Percentiles rank a stretch among this genome's conserved stretches.
These are phyloP conservation scores for Thecocarcelia acutangulata DNA, from an alignment of 2,888 invertebrate genomes.

Conservation along the genomic window DNA sequence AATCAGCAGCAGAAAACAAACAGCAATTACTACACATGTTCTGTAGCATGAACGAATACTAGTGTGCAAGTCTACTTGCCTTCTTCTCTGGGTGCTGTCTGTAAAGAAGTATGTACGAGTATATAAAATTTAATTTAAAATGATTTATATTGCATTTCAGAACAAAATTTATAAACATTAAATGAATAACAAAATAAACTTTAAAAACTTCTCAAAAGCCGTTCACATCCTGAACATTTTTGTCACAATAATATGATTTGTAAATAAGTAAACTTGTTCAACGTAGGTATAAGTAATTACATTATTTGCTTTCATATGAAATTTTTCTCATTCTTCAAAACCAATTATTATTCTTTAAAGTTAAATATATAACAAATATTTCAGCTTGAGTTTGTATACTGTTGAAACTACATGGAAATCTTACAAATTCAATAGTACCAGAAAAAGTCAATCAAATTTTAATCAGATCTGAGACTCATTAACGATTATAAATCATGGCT, in stretches of 20 bases:
- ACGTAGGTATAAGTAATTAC: no score
- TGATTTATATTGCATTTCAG: conserved; percentile 62
- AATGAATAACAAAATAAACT: conserved; percentile 31
- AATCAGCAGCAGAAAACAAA: conserved; percentile 4
- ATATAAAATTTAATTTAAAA: conserved; percentile 65
- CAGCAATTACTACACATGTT: neutral
- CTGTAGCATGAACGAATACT: neutral
- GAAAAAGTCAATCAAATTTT: no score
- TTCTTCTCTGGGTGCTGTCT: conserved; percentile 1
- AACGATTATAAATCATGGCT: no score
- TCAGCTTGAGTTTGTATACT: no score
- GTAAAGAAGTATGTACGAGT: conserved; percentile 49
- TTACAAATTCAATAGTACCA: no score
- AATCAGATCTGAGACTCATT: no score
- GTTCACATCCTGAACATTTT: conserved; percentile 28
- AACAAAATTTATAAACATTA: conserved; percentile 32
- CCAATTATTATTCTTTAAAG: no score
- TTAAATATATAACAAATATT: no score
- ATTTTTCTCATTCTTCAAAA: no score
- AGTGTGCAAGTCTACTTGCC: neutral
- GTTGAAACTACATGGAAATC: no score
- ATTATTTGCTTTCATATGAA: no score
- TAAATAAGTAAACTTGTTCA: no score
- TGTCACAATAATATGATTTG: conserved; percentile 6
- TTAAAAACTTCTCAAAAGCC: conserved; percentile 48